Base-by-base conservation (phyloP, 1,140 invertebrate genomes). In the Papilio machaon region DNA sequence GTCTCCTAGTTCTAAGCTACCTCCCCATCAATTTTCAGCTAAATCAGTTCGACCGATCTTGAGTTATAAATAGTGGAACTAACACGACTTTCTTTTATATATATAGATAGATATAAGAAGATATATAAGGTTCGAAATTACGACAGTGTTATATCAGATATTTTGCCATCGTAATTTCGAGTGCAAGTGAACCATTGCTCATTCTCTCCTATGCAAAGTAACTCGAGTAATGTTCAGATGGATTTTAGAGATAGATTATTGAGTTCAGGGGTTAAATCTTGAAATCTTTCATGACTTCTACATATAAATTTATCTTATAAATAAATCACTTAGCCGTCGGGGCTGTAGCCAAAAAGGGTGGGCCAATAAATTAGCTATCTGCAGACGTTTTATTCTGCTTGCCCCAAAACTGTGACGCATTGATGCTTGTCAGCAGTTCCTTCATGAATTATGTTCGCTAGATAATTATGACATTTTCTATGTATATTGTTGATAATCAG, bases 321-420 rank as follows among this genome's bases (percentile, higher is more conserved):
- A 70, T 70, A 70, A 70, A 70, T 70, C 64, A 70, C 30, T 70
- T 13, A 17, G 17, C 60, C 23, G 58, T 60, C 64, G 64, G 64
- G 3, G 64, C 64, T 70, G 30, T 70, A 64, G 60, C 60, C 60
- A 64, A 64, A 64, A 64, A 64, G 60, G 60, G 60, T 64, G 60
- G 60, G 23, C 23, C 23, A 30, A 64, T 64, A 64, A 64, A 64
- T 64, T 64, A 64, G 23, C 60, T 64, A 64, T 64, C 60, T 13
- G 10, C 60, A 9, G 6, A 30, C 60, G 10, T 64, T 64, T 64
- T 23, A 64, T 19, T 64, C 60, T 64, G 60, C 23, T 23, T 10
- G 60, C 60, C 60, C 60, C 23, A 64, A 64, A 64, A 64, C 23
- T 64, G 13, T 17, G 60, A 64, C 23, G 60, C 60, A 13, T 19